These are phyloP conservation scores for Macrotis lagotis DNA, from an alignment of 2,113 vertebrate genomes.

Conservation along the genomic window DNA sequence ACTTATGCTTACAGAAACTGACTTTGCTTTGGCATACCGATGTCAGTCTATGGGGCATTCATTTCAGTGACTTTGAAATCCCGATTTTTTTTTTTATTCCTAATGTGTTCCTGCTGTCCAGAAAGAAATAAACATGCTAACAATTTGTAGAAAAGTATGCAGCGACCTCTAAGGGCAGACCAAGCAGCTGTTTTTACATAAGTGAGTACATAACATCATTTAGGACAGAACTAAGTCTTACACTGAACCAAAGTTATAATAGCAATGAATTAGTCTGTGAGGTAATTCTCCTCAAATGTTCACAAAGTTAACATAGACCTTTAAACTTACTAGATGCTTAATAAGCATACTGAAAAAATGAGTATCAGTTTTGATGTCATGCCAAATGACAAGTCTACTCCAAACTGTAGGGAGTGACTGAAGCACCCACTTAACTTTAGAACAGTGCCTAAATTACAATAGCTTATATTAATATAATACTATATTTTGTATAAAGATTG, in stretches of 20 bases:
- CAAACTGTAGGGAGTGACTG: not conserved
- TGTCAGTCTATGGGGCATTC: not conserved
- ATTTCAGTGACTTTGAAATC: constrained; percentile 34
- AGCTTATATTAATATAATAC: not conserved
- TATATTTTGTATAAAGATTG: not conserved
- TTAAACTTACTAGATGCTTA: not conserved
- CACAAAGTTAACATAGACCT: not conserved
- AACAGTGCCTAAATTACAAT: not conserved
- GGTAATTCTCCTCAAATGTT: not conserved
- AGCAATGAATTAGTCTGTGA: not conserved
- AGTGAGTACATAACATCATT: not conserved
- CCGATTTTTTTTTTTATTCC: not conserved
- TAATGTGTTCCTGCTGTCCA: not conserved
- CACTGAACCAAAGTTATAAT: not conserved
- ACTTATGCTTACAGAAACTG: not conserved
- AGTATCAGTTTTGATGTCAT: not conserved
- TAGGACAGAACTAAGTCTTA: not conserved
- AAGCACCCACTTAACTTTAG: not conserved
- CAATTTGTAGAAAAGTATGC: not conserved
- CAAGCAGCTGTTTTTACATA: not conserved
- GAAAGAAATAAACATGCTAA: constrained; percentile 12
- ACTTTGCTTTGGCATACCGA: not conserved
- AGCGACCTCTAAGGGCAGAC: not conserved
- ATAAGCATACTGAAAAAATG: not conserved
- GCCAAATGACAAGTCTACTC: not conserved